phyloP scores from a whole-genome alignment of 2,113 vertebrate genomes.

The Cynocephalus volans region DNA sequence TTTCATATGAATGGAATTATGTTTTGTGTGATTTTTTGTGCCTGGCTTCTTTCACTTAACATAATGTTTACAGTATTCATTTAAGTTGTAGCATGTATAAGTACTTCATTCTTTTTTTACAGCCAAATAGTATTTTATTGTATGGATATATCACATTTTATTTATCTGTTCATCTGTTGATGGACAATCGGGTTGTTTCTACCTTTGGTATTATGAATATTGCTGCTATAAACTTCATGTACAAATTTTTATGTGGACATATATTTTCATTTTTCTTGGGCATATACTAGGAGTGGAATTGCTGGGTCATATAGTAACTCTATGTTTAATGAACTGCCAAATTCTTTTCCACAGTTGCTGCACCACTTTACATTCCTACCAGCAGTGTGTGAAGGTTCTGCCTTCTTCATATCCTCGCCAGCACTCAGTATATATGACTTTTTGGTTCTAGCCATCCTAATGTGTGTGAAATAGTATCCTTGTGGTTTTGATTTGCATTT shows the following conservation, averaged over 20 bases:
- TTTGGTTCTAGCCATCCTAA: not conserved
- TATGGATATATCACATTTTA: not conserved
- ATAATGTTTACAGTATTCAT: not conserved
- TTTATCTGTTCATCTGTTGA: not conserved
- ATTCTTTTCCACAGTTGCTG: not conserved
- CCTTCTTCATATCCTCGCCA: not conserved
- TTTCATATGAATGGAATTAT: not conserved
- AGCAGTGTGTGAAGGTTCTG: not conserved
- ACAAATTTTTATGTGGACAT: not conserved
- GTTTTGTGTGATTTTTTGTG: not conserved
- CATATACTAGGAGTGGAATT: not conserved
- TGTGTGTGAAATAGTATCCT: not conserved
- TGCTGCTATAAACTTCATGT: not conserved
- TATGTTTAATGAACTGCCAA: not conserved
- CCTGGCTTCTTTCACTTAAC: not conserved
- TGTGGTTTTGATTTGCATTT: not conserved
- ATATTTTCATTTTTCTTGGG: not conserved
- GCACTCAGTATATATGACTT: not conserved
- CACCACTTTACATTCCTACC: not conserved
- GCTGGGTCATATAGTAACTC: not conserved
- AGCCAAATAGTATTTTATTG: not conserved
- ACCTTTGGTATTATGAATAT: not conserved
- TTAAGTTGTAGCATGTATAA: not conserved
- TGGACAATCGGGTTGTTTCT: not conserved
- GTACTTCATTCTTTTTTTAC: not conserved